phyloP scores from a whole-genome alignment of 2,797 vertebrate species.

The Stomatorhinus walkeri region DNA sequence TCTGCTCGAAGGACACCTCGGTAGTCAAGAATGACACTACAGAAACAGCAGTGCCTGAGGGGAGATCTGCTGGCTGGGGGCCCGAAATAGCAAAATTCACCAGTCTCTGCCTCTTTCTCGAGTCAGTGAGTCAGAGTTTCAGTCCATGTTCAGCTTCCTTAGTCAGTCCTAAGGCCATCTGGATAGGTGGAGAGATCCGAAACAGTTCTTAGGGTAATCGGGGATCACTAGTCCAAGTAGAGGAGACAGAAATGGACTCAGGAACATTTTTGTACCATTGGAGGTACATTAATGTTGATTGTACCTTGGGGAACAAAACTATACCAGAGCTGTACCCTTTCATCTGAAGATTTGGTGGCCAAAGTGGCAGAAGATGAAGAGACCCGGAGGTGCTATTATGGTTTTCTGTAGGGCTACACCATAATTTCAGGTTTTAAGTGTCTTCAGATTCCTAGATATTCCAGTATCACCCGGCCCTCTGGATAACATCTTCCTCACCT shows the following conservation, averaged over 20 bases:
- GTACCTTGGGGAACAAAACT: background rate
- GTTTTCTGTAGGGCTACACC: background rate
- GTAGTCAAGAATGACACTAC: background rate
- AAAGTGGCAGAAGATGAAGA: background rate
- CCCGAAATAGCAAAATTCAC: background rate
- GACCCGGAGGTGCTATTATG: slow-evolving; percentile 32
- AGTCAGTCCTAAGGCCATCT: background rate
- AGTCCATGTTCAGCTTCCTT: background rate
- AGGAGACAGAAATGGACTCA: background rate
- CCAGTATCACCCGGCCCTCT: background rate
- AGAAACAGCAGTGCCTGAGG: background rate
- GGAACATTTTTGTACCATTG: background rate
- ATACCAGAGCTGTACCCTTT: background rate
- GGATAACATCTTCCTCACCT: background rate
- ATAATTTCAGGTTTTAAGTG: background rate
- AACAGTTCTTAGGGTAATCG: background rate
- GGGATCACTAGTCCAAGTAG: background rate
- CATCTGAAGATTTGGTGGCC: background rate
- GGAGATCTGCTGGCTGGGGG: background rate
- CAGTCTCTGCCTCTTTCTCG: background rate
- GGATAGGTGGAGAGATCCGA: background rate
- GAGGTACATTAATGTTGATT: background rate
- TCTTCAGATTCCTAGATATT: background rate
- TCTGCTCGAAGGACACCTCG: background rate
- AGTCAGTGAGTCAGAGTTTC: background rate